Evolutionary conservation across 1,140 invertebrate genomes (phyloP).

Genomic region (Zaprionus gabonicus): DNA sequence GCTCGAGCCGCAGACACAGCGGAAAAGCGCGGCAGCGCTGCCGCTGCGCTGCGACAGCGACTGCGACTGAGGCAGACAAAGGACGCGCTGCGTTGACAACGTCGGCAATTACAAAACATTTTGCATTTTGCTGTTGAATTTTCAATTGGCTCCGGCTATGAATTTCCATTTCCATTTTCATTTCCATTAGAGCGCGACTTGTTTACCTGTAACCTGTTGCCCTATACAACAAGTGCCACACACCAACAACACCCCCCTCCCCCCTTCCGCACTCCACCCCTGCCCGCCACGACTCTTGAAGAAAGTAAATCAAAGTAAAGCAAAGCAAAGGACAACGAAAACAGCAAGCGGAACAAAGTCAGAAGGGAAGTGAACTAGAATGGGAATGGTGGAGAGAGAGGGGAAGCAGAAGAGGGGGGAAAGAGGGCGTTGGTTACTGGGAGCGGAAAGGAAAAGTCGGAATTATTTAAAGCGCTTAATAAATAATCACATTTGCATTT

Average conservation of each 20-base stretch:
- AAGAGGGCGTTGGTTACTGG: neutral
- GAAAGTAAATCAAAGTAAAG: slow-evolving; percentile 41
- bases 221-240: slow-evolving; percentile 2
- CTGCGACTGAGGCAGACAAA: slow-evolving; percentile 10
- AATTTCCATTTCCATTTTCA: slow-evolving; percentile 62
- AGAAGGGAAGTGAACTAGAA: slow-evolving; percentile 3
- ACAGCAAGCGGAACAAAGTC: slow-evolving; percentile 8
- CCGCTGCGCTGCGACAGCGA: neutral
- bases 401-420: slow-evolving; percentile 1
- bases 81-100: slow-evolving; percentile 12
- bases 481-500: slow-evolving; percentile 83
- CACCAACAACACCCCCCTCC: neutral
- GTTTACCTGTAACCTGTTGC: slow-evolving; percentile 51
- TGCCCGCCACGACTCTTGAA: neutral
- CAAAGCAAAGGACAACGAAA: slow-evolving; percentile 9
- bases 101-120: slow-evolving; percentile 61
- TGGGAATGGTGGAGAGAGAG: neutral
- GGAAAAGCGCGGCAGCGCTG: neutral
- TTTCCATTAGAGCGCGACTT: slow-evolving; percentile 16
- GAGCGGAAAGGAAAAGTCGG: slow-evolving; percentile 27
- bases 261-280: neutral
- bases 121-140: slow-evolving; percentile 67
- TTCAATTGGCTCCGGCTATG: slow-evolving; percentile 63
- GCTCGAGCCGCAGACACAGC: slow-evolving; percentile 8
- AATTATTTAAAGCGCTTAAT: slow-evolving; percentile 81